These are phyloP conservation scores for Cheilosia vulpina DNA, from an alignment of 2,888 invertebrate species.

Conservation along the genomic window DNA sequence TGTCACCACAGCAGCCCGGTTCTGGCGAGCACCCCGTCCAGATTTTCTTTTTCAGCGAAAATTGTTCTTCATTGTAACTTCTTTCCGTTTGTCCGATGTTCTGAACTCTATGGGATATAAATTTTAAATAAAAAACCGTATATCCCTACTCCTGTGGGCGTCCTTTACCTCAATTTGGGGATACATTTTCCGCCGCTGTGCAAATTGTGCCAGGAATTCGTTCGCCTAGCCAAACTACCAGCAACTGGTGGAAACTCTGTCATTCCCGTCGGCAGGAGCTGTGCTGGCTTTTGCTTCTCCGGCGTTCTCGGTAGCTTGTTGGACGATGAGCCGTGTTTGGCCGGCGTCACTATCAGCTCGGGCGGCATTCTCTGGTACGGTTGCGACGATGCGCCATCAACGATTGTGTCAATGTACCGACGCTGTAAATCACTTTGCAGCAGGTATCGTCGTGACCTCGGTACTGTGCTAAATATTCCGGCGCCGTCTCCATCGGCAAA, in stretches of 20 bases:
- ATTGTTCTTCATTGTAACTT: slow-evolving; percentile 83
- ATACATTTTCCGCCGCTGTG: slow-evolving; percentile 77
- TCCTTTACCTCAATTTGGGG: slow-evolving; percentile 76
- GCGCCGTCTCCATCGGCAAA: slow-evolving; percentile 80
- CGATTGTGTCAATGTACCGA: slow-evolving; percentile 79
- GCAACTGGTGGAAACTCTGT: slow-evolving; percentile 78
- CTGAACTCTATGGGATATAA: slow-evolving; percentile 69
- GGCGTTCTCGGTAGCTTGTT: slow-evolving; percentile 30
- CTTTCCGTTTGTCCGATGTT: slow-evolving; percentile 74
- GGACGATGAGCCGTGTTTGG: slow-evolving; percentile 72
- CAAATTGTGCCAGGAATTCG: slow-evolving; percentile 83
- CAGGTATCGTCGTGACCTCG: slow-evolving; percentile 79
- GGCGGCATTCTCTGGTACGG: slow-evolving; percentile 82
- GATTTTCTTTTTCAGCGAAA: slow-evolving; percentile 89
- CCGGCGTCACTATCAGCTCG: slow-evolving; percentile 84
- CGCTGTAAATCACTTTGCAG: slow-evolving; percentile 82
- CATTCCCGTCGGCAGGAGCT: slow-evolving; percentile 32
- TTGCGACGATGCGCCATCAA: slow-evolving; percentile 77
- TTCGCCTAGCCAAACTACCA: slow-evolving; percentile 77
- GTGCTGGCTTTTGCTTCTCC: slow-evolving; percentile 32
- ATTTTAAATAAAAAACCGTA: neutral
- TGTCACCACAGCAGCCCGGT: slow-evolving; percentile 70
- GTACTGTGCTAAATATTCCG: slow-evolving; percentile 77
- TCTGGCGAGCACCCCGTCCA: slow-evolving; percentile 88
- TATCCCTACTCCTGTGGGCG: neutral